Percentiles rank a stretch among this genome's conserved stretches.
Conservation (phyloP, 2,888 invertebrate genomes). For the Cephonodes hylas region DNA sequence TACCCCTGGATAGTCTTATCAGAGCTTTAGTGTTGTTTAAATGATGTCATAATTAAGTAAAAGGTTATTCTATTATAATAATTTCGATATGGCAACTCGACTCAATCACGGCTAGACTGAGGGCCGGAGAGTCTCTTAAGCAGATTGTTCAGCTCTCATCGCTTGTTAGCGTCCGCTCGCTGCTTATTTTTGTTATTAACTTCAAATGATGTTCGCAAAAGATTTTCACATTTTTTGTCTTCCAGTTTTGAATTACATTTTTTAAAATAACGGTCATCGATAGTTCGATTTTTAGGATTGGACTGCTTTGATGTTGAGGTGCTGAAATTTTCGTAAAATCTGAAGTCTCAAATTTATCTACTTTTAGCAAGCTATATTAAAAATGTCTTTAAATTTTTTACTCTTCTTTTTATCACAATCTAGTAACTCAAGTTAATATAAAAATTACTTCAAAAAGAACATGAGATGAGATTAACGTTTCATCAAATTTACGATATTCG, state of each 20-base stretch:
- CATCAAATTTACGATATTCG: background rate
- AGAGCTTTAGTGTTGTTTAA: background rate
- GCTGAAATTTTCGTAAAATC: background rate
- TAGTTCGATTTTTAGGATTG: background rate
- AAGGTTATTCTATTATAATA: background rate
- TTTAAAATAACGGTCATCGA: background rate
- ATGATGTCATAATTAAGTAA: background rate
- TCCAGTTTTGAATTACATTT: background rate
- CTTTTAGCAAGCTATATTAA: too few relatives aligned
- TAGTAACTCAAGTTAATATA: too few relatives aligned
- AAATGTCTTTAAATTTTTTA: too few relatives aligned
- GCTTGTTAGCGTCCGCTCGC: constrained; percentile 27
- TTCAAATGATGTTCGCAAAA: constrained; percentile 24
- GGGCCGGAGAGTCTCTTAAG: constrained; percentile 18
- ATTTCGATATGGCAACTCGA: background rate
- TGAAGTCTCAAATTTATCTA: too few relatives aligned
- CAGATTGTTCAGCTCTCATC: constrained; percentile 26
- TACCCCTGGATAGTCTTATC: too few relatives aligned
- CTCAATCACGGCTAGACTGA: background rate
- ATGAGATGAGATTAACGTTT: background rate
- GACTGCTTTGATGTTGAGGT: background rate
- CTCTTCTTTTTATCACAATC: too few relatives aligned
- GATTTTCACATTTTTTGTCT: background rate
- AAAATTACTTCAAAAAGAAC: too few relatives aligned
- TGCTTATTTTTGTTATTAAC: constrained; percentile 27